Evolutionary conservation across 2,113 vertebrate species (phyloP).

Genomic region (Nipponia nippon): DNA sequence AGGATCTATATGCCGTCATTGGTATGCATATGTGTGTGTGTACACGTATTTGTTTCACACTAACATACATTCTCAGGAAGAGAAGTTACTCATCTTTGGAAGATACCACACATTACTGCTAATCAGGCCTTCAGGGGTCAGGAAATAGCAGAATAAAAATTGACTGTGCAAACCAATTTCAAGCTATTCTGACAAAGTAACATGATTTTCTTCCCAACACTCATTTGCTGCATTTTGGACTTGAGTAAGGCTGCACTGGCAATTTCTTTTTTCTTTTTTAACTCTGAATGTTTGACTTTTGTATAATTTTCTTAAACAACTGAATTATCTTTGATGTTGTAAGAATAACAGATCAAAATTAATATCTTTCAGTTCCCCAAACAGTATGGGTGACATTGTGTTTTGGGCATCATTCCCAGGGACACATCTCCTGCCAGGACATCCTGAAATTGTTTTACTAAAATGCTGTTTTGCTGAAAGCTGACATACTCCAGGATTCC

Average conservation of each 20-base stretch:
- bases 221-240: background rate
- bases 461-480: background rate
- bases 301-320: background rate
- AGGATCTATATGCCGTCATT: background rate
- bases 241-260: background rate
- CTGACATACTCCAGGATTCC: background rate
- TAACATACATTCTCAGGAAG: background rate
- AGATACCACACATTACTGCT: background rate
- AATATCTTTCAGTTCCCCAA: background rate
- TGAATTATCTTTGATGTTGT: background rate
- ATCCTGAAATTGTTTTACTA: background rate
- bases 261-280: background rate
- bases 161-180: background rate
- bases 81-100: background rate
- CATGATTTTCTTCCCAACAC: background rate
- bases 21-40: background rate
- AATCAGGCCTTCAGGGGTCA: background rate
- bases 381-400: rapidly evolving
- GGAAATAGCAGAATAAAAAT: background rate
- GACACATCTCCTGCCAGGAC: background rate
- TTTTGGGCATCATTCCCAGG: background rate
- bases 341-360: background rate
- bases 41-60: background rate
- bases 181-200: background rate
- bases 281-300: background rate